A percentile compares a stretch with the other conserved stretches of the same genome.
Conservation (phyloP, 1,140 invertebrate genomes). For the Meloidogyne exigua region DNA sequence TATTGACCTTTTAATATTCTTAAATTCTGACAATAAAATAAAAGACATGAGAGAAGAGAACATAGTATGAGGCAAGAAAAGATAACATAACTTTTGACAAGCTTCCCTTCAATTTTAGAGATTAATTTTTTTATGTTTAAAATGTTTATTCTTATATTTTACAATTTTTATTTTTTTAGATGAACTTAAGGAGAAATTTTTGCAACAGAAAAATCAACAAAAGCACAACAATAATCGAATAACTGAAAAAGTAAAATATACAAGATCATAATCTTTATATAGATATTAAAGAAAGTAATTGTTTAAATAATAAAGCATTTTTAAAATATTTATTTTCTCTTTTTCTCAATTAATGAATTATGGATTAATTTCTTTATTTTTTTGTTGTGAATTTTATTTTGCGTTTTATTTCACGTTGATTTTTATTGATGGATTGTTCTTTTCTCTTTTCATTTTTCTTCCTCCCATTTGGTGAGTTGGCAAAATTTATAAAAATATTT, state of each 20-base stretch:
- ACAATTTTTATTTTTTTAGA: constrained; percentile 1
- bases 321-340: background rate
- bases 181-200: constrained; percentile 9
- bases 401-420: background rate
- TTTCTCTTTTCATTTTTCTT: background rate
- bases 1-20: background rate
- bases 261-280: background rate
- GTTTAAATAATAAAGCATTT: too few relatives aligned
- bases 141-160: background rate
- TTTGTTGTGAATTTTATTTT: background rate
- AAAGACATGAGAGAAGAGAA: too few relatives aligned
- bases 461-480: background rate
- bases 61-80: background rate
- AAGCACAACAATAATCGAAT: background rate
- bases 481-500: background rate
- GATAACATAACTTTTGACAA: too few relatives aligned
- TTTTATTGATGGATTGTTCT: background rate
- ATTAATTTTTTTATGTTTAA: background rate
- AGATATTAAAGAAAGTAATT: background rate
- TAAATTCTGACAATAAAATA: too few relatives aligned
- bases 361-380: background rate
- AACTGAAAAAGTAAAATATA: background rate
- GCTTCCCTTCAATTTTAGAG: too few relatives aligned
- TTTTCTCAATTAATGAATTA: background rate
- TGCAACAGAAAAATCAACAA: constrained; percentile 3